Percentiles rank a stretch among this genome's conserved stretches.
These are phyloP conservation scores for Meloidogyne floridensis DNA, from an alignment of 1,140 invertebrate genomes.

Conservation along the genomic window DNA sequence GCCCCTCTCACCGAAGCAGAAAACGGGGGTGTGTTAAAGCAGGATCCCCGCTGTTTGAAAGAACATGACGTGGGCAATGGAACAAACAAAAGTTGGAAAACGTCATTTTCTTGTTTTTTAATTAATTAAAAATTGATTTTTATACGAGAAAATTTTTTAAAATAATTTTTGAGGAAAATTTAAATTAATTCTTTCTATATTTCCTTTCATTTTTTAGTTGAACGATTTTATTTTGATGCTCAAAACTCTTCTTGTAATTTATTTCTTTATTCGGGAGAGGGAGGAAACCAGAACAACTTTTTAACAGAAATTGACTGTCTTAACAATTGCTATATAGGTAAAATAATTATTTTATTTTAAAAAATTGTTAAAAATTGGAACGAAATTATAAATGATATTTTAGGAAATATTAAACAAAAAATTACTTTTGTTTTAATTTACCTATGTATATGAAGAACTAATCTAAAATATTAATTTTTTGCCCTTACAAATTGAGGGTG, in stretches of 20 bases:
- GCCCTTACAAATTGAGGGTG: too few relatives aligned
- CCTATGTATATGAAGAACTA: too few relatives aligned
- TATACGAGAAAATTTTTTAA: neutral
- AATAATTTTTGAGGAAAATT: slow-evolving; percentile 1
- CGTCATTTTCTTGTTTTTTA: slow-evolving; percentile 9
- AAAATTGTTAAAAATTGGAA: too few relatives aligned
- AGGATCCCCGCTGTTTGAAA: slow-evolving; percentile 27
- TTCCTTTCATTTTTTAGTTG: slow-evolving; percentile 22
- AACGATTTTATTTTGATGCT: slow-evolving; percentile 36
- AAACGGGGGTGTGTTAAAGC: neutral
- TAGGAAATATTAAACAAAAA: too few relatives aligned
- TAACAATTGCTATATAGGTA: slow-evolving; percentile 43
- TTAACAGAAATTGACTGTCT: slow-evolving; percentile 40
- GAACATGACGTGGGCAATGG: slow-evolving; percentile 12
- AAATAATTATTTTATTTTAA: slow-evolving; percentile 11
- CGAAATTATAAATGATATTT: too few relatives aligned
- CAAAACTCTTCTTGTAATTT: slow-evolving; percentile 32
- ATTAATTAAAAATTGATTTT: neutral
- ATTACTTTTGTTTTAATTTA: too few relatives aligned
- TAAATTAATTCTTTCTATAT: neutral
- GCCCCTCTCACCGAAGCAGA: neutral
- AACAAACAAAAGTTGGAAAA: slow-evolving; percentile 14
- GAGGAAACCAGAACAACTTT: slow-evolving; percentile 45
- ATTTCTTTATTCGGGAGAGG: slow-evolving; percentile 39
- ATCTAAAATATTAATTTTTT: too few relatives aligned